Conservation (phyloP, 2,797 vertebrate genomes). For the Schizothorax lantsangensis region DNA sequence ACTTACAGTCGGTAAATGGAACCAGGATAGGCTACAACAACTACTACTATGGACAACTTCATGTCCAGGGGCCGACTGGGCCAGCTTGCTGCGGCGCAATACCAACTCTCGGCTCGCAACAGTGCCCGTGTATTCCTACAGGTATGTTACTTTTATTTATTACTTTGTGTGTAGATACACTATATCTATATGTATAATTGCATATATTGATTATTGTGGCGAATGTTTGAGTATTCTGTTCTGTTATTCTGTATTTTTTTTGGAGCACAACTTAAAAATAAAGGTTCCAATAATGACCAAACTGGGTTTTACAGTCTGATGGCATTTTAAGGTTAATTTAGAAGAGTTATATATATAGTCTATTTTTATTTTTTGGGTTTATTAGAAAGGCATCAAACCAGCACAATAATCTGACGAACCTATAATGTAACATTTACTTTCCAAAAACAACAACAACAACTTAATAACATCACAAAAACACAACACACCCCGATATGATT, state of each 20-base stretch:
- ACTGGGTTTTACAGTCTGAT: neutral
- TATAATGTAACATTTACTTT: neutral
- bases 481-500: neutral
- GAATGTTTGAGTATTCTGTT: neutral
- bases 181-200: neutral
- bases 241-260: neutral
- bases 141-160: conserved; percentile 76
- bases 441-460: neutral
- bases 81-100: conserved; percentile 91
- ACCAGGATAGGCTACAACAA: conserved; percentile 90
- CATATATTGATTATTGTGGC: neutral
- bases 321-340: neutral
- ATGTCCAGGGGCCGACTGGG: conserved; percentile 87
- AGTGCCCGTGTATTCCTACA: conserved; percentile 92
- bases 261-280: neutral
- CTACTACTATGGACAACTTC: conserved; percentile 96
- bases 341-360: neutral
- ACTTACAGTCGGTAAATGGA: conserved; percentile 81
- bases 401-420: neutral
- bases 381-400: neutral
- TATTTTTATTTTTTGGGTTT: no score
- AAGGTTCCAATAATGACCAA: neutral
- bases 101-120: conserved; percentile 86
- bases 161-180: neutral
- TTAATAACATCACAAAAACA: neutral